These are phyloP conservation scores for Coptotermes formosanus DNA, from an alignment of 1,140 invertebrate genomes.

Conservation along the genomic window DNA sequence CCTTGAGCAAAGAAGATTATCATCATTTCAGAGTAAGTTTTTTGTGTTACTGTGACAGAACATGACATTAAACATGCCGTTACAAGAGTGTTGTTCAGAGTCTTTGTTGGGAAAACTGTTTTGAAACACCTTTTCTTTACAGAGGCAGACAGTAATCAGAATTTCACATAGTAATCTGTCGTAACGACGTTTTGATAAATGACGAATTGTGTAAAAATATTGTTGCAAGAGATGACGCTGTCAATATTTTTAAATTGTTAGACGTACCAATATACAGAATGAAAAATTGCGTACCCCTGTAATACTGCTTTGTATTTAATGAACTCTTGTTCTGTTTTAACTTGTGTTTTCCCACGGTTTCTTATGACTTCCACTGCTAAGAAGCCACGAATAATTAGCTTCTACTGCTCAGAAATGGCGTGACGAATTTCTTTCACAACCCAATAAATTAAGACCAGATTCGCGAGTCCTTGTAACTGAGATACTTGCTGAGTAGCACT, in stretches of 20 bases:
- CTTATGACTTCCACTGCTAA: no score
- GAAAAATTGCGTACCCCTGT: background rate
- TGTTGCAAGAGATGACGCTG: no score
- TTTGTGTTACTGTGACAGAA: background rate
- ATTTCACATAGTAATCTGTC: background rate
- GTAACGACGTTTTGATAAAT: background rate
- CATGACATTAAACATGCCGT: background rate
- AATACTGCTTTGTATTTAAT: no score
- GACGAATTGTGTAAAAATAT: background rate
- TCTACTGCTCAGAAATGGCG: no score
- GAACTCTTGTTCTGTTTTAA: no score
- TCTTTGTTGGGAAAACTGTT: background rate
- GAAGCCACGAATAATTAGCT: no score
- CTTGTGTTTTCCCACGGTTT: no score
- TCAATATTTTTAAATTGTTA: background rate
- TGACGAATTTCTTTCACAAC: no score
- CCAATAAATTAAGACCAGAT: no score
- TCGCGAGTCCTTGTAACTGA: no score
- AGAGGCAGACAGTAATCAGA: background rate
- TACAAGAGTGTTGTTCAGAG: background rate
- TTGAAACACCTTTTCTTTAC: background rate
- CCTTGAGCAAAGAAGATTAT: background rate
- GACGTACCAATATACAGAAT: background rate
- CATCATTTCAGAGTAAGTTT: background rate
- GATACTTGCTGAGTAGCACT: no score